Evolutionary conservation across 2,888 invertebrate genomes (phyloP).

Genomic region (Drosophila atroscutellata): DNA sequence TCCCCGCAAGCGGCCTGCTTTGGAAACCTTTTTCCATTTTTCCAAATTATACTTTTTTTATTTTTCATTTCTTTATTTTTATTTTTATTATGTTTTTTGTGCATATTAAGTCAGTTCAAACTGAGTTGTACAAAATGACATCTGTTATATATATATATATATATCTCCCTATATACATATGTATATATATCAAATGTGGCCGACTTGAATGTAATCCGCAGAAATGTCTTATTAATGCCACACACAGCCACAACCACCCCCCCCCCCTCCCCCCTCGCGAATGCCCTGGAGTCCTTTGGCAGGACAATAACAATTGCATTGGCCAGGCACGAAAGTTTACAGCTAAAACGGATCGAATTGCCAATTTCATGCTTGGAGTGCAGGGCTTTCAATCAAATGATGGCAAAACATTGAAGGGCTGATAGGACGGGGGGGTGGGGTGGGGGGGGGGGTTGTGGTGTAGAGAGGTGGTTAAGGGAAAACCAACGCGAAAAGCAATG

Average conservation of each 20-base stretch:
- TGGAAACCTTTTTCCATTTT: neutral
- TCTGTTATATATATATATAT: neutral
- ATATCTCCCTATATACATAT: neutral
- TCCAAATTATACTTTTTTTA: neutral
- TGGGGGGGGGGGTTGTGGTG: too few species aligned
- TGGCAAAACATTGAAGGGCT: neutral
- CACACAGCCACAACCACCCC: constrained; percentile 13
- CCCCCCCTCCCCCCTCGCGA: too few species aligned
- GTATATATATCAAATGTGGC: neutral
- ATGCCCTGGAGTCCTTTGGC: neutral
- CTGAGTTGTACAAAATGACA: neutral
- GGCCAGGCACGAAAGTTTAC: constrained; percentile 65
- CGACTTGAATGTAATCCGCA: constrained; percentile 31
- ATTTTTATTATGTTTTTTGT: neutral
- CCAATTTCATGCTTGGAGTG: constrained; percentile 79
- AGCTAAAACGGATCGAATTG: constrained; percentile 80
- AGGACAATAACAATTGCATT: constrained; percentile 47
- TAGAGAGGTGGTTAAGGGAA: neutral
- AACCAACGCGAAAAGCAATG: constrained; percentile 21
- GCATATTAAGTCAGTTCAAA: neutral
- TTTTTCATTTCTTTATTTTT: neutral
- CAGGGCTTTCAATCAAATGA: constrained; percentile 68
- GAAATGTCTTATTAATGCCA: constrained; percentile 65
- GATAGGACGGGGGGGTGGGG: neutral
- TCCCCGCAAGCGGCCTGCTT: neutral